Evolutionary conservation across 2,888 invertebrate species (phyloP).

Genomic region (Unio delphinus): DNA sequence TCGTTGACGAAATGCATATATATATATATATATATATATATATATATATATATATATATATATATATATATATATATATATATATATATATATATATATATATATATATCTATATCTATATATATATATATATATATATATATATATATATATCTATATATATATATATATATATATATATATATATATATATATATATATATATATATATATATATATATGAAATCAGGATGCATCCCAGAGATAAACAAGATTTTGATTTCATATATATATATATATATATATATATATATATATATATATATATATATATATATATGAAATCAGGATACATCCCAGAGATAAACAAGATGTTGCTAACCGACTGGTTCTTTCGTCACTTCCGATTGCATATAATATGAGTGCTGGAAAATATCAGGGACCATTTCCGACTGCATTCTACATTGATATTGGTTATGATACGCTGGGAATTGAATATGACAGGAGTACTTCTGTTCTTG

Average conservation of each 20-base stretch:
- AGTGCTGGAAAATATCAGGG: slow-evolving; percentile 47
- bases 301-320: too few relatives aligned
- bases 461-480: slow-evolving; percentile 28
- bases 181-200: neutral
- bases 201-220: neutral
- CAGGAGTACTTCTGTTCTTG: slow-evolving; percentile 14
- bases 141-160: too few relatives aligned
- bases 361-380: slow-evolving; percentile 49
- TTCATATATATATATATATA: neutral
- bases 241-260: slow-evolving; percentile 58
- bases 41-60: neutral
- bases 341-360: slow-evolving; percentile 59
- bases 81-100: neutral
- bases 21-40: too few relatives aligned
- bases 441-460: slow-evolving; percentile 19
- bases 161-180: neutral
- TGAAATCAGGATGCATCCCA: slow-evolving; percentile 50
- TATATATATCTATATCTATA: neutral
- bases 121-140: too few relatives aligned
- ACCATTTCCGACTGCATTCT: slow-evolving; percentile 41
- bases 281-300: neutral
- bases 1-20: too few relatives aligned
- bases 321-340: slow-evolving; percentile 53
- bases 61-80: too few relatives aligned
- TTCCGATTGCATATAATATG: slow-evolving; percentile 54